phyloP scores from a whole-genome alignment of 2,797 vertebrate genomes.

The Heterohyrax brucei region DNA sequence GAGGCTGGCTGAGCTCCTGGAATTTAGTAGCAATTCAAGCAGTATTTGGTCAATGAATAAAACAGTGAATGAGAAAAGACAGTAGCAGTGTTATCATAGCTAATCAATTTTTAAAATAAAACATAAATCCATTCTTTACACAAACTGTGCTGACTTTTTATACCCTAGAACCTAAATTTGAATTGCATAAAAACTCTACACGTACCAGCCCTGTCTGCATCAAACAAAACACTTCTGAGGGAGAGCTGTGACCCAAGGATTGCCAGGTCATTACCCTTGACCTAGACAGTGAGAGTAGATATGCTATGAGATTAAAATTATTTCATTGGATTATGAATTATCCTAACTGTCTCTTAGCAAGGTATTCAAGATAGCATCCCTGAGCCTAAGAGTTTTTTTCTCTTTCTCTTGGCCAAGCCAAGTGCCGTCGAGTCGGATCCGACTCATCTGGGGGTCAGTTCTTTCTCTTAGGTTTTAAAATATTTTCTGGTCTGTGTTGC shows the following conservation, averaged over 20 bases:
- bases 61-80: conserved; percentile 42
- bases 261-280: neutral
- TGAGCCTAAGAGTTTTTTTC: neutral
- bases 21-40: conserved; percentile 10
- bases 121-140: neutral
- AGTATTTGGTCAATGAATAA: neutral
- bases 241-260: neutral
- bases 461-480: neutral
- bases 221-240: neutral
- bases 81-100: neutral
- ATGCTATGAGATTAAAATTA: neutral
- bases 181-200: neutral
- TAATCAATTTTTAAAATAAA: neutral
- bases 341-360: neutral
- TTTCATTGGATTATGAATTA: neutral
- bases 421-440: no score
- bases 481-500: neutral
- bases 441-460: no score
- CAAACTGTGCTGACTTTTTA: neutral
- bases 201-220: neutral
- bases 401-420: neutral
- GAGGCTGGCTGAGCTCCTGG: neutral
- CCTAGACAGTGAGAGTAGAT: neutral
- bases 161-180: neutral
- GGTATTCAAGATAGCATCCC: neutral